Conservation (phyloP, 2,113 vertebrate genomes). For the Tyto alba region DNA sequence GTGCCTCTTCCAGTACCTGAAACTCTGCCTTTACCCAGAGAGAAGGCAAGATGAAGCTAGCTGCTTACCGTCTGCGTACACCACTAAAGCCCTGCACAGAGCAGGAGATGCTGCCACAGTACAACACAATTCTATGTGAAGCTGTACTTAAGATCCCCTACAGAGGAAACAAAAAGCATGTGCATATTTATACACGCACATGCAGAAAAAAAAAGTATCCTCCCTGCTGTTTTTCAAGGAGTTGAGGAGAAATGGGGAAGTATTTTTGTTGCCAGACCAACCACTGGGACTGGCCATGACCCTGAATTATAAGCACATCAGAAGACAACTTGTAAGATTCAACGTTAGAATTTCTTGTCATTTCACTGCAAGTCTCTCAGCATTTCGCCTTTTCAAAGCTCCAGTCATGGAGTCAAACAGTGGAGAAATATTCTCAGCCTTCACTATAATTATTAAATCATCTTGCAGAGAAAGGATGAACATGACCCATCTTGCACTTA, state of each 20-base stretch:
- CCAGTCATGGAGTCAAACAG: not conserved
- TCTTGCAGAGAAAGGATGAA: not conserved
- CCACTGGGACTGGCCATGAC: not conserved
- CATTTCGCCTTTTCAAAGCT: not conserved
- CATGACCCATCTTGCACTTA: not conserved
- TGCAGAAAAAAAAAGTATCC: not conserved
- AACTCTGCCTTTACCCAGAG: rapidly evolving
- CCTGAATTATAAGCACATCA: not conserved
- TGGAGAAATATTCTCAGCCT: not conserved
- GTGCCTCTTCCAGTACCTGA: not conserved
- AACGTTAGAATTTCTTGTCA: not conserved
- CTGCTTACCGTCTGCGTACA: not conserved
- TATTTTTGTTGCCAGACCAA: not conserved
- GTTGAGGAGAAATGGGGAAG: not conserved
- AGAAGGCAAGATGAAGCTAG: not conserved
- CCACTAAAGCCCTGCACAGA: not conserved
- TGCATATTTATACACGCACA: rapidly evolving
- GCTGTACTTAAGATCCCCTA: not conserved
- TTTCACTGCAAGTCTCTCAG: not conserved
- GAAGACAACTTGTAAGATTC: not conserved
- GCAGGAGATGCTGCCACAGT: not conserved
- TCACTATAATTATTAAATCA: not conserved
- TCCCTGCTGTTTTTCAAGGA: not conserved
- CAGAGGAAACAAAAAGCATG: not conserved
- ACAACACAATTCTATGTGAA: not conserved